Percentiles rank a stretch among this genome's conserved stretches.
Conservation (phyloP, 1,140 invertebrate genomes). For the Linepithema humile region DNA sequence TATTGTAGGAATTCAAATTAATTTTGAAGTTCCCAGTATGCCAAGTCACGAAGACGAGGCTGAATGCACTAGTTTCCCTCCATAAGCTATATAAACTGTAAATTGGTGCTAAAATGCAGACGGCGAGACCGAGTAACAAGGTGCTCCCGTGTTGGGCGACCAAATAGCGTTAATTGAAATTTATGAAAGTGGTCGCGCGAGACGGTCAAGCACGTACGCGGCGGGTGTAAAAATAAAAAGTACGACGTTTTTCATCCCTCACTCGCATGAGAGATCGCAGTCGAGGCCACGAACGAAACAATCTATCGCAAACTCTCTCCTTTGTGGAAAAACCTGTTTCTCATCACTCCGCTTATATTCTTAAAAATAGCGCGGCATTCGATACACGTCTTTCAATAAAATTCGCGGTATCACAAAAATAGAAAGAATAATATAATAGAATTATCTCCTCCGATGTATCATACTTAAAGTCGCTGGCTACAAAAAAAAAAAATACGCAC, state of each 20-base stretch:
- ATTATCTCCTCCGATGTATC: constrained; percentile 4
- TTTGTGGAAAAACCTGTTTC: not conserved
- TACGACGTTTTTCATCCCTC: constrained; percentile 12
- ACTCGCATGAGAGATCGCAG: not conserved
- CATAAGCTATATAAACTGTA: constrained; percentile 53
- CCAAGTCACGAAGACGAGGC: constrained; percentile 27
- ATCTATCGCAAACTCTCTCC: constrained; percentile 20
- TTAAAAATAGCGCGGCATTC: constrained; percentile 1
- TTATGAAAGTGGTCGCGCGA: constrained; percentile 53
- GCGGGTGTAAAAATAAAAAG: constrained; percentile 36
- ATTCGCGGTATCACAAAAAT: constrained; percentile 18
- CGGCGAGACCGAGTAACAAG: constrained; percentile 50
- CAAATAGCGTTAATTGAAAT: constrained; percentile 57
- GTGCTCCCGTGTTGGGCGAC: constrained; percentile 41
- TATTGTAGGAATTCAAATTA: constrained; percentile 15
- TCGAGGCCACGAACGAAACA: not conserved
- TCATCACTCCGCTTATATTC: not conserved
- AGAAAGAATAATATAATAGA: constrained; percentile 19
- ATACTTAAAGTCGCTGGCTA: not conserved
- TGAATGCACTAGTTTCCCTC: constrained; percentile 3
- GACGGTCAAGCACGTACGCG: constrained; percentile 48
- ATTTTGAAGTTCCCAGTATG: constrained; percentile 49
- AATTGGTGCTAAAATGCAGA: constrained; percentile 56
- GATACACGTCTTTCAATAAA: constrained; percentile 14
- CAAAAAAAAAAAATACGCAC: too few relatives aligned